A percentile compares a stretch with the other conserved stretches of the same genome.
Evolutionary conservation across 2,797 vertebrate genomes (phyloP).

Genomic region (Tapera naevia): DNA sequence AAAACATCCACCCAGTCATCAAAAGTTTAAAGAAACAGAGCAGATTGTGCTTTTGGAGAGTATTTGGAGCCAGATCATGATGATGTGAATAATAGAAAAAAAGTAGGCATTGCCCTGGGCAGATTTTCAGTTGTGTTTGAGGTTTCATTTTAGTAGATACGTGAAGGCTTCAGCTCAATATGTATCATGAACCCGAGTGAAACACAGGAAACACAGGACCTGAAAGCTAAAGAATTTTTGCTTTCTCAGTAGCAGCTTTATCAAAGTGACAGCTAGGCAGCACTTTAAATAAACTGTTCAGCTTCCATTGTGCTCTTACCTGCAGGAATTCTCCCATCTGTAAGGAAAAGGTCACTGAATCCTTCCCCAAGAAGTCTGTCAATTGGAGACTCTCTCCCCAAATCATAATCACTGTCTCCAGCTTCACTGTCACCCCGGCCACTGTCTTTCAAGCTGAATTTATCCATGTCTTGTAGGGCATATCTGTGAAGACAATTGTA

Average conservation of each 20-base stretch:
- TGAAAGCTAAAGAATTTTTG: constrained; percentile 41
- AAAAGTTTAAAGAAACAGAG: constrained; percentile 7
- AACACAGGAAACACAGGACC: background rate
- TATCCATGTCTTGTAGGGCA: constrained; percentile 97
- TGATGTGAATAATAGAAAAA: background rate
- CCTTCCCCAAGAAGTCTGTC: constrained; percentile 96
- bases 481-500: constrained; percentile 81
- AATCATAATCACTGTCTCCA: constrained; percentile 96
- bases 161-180: background rate
- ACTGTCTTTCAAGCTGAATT: constrained; percentile 98
- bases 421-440: constrained; percentile 97
- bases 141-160: background rate
- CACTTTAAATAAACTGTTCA: constrained; percentile 51
- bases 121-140: constrained; percentile 16
- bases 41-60: background rate
- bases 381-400: constrained; percentile 96
- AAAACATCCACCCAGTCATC: constrained; percentile 66
- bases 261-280: constrained; percentile 39
- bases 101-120: background rate
- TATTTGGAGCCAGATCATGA: background rate
- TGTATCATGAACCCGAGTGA: background rate
- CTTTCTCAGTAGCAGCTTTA: constrained; percentile 13
- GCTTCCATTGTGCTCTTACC: constrained; percentile 79
- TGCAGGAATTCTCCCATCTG: constrained; percentile 93
- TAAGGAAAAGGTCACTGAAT: constrained; percentile 93